Percentiles rank a stretch among this genome's conserved stretches.
These are phyloP conservation scores for Psittacula derbiana DNA, from an alignment of 2,797 vertebrate species.

Conservation along the genomic window DNA sequence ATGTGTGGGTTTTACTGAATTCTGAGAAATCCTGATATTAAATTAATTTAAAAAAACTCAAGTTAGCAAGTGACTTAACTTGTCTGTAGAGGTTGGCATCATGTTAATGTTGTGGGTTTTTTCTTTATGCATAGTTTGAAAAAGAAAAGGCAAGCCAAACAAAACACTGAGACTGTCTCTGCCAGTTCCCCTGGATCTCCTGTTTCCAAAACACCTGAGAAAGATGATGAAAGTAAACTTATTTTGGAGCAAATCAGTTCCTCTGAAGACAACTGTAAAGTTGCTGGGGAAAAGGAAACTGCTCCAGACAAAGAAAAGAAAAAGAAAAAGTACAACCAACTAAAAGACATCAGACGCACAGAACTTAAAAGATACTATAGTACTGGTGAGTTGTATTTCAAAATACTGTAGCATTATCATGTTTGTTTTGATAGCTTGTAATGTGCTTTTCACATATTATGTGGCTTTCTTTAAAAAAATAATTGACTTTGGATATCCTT, in stretches of 20 bases:
- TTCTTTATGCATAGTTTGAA: slow-evolving; percentile 71
- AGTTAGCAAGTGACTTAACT: not conserved
- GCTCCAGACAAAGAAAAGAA: slow-evolving; percentile 77
- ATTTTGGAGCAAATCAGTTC: slow-evolving; percentile 71
- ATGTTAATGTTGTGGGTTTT: not conserved
- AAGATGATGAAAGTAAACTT: slow-evolving; percentile 70
- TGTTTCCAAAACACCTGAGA: slow-evolving; percentile 63
- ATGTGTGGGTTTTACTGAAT: not conserved
- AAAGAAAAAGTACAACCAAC: slow-evolving; percentile 78
- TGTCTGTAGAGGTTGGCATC: not conserved
- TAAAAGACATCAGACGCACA: slow-evolving; percentile 79
- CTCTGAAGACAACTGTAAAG: slow-evolving; percentile 68
- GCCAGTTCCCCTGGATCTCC: slow-evolving; percentile 46
- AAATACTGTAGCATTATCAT: not conserved
- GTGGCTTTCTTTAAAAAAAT: not conserved
- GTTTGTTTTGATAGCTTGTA: not conserved
- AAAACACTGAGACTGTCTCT: slow-evolving; percentile 69
- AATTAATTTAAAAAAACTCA: not conserved
- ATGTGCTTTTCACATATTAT: not conserved
- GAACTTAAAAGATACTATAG: slow-evolving; percentile 80
- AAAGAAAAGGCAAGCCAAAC: slow-evolving; percentile 80
- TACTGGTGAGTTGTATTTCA: slow-evolving; percentile 33
- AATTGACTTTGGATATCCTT: not conserved
- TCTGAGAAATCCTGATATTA: not conserved
- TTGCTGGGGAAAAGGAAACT: slow-evolving; percentile 66